A percentile compares a stretch with the other conserved stretches of the same genome.
phyloP scores from a whole-genome alignment of 2,113 vertebrate genomes.

The Micronycteris hirsuta region DNA sequence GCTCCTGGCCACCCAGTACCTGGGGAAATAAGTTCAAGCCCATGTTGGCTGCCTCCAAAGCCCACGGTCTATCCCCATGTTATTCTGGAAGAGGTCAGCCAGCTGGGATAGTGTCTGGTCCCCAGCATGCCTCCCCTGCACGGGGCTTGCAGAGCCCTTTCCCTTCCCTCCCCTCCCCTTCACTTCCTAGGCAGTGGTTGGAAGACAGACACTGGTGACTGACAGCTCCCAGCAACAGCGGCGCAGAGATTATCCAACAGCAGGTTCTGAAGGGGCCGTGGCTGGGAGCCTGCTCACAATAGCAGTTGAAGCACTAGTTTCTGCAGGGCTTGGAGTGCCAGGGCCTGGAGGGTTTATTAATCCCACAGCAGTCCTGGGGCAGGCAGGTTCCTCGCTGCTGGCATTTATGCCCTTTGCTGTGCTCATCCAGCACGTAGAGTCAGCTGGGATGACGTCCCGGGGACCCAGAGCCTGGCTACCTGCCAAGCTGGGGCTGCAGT shows the following conservation, averaged over 20 bases:
- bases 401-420: conserved; percentile 57
- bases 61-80: background rate
- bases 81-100: background rate
- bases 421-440: conserved; percentile 44
- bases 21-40: background rate
- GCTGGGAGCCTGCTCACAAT: conserved; percentile 43
- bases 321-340: conserved; percentile 13
- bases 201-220: background rate
- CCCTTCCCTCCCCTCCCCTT: background rate
- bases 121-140: background rate
- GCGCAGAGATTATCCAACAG: conserved; percentile 53
- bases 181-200: background rate
- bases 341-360: conserved; percentile 63
- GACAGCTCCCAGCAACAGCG: conserved; percentile 28
- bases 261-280: conserved; percentile 39
- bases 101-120: background rate
- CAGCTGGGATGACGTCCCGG: conserved; percentile 51
- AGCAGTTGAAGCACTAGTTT: conserved; percentile 41
- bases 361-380: conserved; percentile 50
- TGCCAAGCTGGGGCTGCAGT: background rate
- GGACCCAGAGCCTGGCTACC: conserved; percentile 38
- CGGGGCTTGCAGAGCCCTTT: background rate
- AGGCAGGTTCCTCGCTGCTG: conserved; percentile 16
- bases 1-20: background rate
- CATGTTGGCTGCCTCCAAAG: background rate